Conservation (phyloP, 2,797 vertebrate genomes). For the Fratercula arctica region DNA sequence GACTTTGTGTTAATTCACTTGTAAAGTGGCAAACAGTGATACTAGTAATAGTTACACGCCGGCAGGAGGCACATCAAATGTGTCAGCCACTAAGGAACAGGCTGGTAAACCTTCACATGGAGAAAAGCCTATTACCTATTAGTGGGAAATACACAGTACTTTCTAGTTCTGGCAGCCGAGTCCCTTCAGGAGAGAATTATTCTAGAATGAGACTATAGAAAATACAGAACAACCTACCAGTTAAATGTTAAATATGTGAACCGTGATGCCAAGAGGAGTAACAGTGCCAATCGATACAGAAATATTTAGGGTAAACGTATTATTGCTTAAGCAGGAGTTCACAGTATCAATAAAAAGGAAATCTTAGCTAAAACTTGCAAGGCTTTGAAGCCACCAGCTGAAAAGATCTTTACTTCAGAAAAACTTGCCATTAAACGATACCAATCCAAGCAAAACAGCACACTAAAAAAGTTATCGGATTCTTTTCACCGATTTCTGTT, state of each 20-base stretch:
- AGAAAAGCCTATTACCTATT: conserved; percentile 5
- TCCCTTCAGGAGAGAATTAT: not conserved
- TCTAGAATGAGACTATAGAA: not conserved
- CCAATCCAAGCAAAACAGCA: not conserved
- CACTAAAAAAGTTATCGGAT: not conserved
- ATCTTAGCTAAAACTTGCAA: not conserved
- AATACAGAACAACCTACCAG: not conserved
- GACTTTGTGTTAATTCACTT: conserved; percentile 45
- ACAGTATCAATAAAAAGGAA: not conserved
- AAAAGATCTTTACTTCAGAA: not conserved
- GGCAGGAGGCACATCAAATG: not conserved
- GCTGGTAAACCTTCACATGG: not conserved
- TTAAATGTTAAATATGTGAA: not conserved
- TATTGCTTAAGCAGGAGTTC: not conserved
- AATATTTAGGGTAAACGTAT: not conserved
- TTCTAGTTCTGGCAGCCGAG: not conserved
- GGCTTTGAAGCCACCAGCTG: not conserved
- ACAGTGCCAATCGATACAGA: not conserved
- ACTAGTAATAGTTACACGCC: not conserved
- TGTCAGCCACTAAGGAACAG: conserved; percentile 11
- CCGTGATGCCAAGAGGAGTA: not conserved
- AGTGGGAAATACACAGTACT: not conserved
- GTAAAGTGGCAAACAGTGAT: conserved; percentile 21
- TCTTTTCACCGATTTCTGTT: not conserved
- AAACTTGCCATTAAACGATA: not conserved